Percentiles rank a stretch among this genome's conserved stretches.
These are phyloP conservation scores for Petroica traversi DNA, from an alignment of 2,113 vertebrate species.

Conservation along the genomic window DNA sequence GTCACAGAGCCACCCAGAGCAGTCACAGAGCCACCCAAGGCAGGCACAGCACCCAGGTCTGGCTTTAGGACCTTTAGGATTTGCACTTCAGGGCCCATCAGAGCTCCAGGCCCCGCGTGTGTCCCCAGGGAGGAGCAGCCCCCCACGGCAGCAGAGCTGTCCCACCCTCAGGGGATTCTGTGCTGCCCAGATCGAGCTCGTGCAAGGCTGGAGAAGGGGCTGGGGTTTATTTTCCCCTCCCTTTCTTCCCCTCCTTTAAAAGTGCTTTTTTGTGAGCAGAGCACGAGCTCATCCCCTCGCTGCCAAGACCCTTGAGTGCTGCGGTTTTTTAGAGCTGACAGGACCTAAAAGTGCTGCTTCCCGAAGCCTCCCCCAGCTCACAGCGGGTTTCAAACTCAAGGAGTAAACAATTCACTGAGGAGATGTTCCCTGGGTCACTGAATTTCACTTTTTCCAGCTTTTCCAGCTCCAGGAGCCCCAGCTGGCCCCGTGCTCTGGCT, in stretches of 20 bases:
- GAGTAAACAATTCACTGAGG: background rate
- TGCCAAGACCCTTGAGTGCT: background rate
- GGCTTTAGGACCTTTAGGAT: background rate
- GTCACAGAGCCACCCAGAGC: too few relatives aligned
- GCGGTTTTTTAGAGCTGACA: background rate
- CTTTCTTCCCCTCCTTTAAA: background rate
- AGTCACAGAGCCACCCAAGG: too few relatives aligned
- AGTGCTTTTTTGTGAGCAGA: background rate
- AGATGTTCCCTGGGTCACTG: background rate
- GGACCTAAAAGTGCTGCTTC: background rate
- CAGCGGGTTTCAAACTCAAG: background rate
- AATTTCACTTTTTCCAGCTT: background rate
- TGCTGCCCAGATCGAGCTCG: accelerated
- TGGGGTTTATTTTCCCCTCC: background rate
- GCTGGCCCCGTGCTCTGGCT: background rate
- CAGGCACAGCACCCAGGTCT: too few relatives aligned
- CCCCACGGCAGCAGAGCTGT: background rate
- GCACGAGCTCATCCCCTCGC: background rate
- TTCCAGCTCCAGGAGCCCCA: background rate
- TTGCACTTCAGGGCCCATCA: background rate
- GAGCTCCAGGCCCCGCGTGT: background rate
- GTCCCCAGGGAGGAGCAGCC: background rate
- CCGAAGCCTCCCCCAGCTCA: background rate
- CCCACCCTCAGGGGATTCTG: background rate
- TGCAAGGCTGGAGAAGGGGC: background rate